Percentiles rank a stretch among this genome's conserved stretches.
Evolutionary conservation across 2,888 invertebrate genomes (phyloP).

Genomic region (Ommatoiulus sabulosus): DNA sequence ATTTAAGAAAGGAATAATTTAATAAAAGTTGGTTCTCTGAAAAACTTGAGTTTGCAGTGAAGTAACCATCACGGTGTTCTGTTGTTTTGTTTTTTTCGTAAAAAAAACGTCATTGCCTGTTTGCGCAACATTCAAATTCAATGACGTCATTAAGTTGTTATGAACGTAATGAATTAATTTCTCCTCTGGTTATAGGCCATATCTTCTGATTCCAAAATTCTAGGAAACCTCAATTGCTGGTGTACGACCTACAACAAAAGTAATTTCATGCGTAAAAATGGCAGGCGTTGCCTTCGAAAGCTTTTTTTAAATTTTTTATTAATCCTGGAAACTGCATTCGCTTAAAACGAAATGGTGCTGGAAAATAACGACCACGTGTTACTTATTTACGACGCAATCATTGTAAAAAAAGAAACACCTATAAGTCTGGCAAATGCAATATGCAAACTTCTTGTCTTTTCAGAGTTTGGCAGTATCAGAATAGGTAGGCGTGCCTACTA

Average conservation of each 20-base stretch:
- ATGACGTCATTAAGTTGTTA: not conserved
- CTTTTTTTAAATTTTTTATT: conserved; percentile 27
- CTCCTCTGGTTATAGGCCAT: not conserved
- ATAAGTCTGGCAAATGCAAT: not conserved
- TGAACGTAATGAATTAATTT: not conserved
- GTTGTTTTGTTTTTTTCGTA: too few species aligned
- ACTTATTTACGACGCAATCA: conserved; percentile 39
- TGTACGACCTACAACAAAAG: not conserved
- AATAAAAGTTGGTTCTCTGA: too few species aligned
- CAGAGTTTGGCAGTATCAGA: not conserved
- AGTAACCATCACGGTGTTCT: too few species aligned
- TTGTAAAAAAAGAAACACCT: not conserved
- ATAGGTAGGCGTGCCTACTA: not conserved
- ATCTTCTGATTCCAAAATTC: not conserved
- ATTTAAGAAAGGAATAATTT: too few species aligned
- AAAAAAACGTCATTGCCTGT: too few species aligned
- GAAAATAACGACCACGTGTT: conserved; percentile 45
- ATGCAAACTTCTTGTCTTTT: conserved; percentile 35
- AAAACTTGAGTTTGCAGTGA: too few species aligned
- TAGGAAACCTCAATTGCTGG: not conserved
- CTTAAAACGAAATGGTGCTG: not conserved
- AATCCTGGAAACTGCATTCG: conserved; percentile 25
- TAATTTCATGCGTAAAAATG: not conserved
- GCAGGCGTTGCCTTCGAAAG: not conserved
- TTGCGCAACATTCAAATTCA: not conserved